Evolutionary conservation across 1,140 invertebrate genomes (phyloP).

Genomic region (Cryptotermes secundus): DNA sequence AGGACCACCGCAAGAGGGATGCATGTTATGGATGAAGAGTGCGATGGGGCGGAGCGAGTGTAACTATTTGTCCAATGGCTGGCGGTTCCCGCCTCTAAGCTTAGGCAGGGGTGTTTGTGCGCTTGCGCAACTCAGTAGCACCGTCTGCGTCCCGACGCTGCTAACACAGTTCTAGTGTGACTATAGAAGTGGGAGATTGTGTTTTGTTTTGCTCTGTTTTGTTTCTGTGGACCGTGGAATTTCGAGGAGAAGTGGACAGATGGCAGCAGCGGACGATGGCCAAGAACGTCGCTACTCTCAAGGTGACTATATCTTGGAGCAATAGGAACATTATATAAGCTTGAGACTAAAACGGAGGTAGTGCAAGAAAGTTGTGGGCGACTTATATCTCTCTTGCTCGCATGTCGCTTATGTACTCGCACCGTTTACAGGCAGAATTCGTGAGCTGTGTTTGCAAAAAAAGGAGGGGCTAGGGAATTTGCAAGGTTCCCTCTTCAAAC

Average conservation of each 20-base stretch:
- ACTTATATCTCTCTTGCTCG: too few species aligned
- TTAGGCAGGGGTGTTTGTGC: background rate
- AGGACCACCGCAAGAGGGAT: background rate
- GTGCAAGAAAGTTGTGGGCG: too few species aligned
- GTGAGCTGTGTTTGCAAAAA: too few species aligned
- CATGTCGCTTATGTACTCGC: too few species aligned
- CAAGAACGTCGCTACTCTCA: background rate
- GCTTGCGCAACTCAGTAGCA: background rate
- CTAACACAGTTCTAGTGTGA: background rate
- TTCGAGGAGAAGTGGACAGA: background rate
- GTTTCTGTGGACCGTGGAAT: background rate
- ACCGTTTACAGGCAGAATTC: too few species aligned
- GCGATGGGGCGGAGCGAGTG: background rate
- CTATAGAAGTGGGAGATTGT: background rate
- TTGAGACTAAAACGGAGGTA: too few species aligned
- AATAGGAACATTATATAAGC: too few species aligned
- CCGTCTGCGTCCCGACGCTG: background rate
- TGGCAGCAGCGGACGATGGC: slow-evolving; percentile 21
- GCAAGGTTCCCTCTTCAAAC: too few species aligned
- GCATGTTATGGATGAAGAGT: background rate
- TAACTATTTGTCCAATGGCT: background rate
- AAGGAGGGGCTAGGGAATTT: too few species aligned
- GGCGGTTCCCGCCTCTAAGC: background rate
- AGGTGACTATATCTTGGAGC: background rate
- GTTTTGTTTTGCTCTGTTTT: slow-evolving; percentile 14